These are phyloP conservation scores for Notoglanidium macrostoma DNA, from an alignment of 2,797 vertebrate genomes.

Conservation along the genomic window DNA sequence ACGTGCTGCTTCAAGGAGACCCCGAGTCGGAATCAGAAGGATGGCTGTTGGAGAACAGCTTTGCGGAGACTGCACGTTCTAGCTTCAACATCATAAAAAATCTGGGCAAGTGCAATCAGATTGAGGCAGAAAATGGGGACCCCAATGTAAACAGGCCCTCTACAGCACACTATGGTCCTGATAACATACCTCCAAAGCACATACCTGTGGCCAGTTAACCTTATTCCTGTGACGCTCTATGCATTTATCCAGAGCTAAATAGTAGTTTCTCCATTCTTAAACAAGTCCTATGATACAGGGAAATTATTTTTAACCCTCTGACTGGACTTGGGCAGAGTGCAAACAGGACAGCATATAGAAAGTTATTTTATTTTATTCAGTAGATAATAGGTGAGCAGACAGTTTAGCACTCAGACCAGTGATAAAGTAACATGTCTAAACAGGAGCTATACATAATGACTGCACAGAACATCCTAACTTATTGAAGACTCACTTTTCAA, in stretches of 20 bases:
- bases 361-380: background rate
- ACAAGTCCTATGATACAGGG: background rate
- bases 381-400: background rate
- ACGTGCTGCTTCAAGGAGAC: conserved; percentile 81
- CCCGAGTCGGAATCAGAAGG: conserved; percentile 84
- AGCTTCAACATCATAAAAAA: conserved; percentile 89
- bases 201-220: conserved; percentile 63
- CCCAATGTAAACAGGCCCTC: conserved; percentile 82
- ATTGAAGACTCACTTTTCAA: background rate
- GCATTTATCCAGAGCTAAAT: background rate
- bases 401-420: background rate
- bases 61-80: conserved; percentile 85
- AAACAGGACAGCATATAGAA: background rate
- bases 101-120: conserved; percentile 84
- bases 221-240: background rate
- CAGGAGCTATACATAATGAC: background rate
- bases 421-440: background rate
- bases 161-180: conserved; percentile 79
- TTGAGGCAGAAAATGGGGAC: conserved; percentile 77
- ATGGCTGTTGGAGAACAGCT: conserved; percentile 88
- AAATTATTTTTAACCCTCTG: background rate
- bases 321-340: background rate
- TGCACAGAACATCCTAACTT: background rate
- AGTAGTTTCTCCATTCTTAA: background rate
- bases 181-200: conserved; percentile 72